phyloP scores from a whole-genome alignment of 1,140 invertebrate species.

The Drosophila repletoides region DNA sequence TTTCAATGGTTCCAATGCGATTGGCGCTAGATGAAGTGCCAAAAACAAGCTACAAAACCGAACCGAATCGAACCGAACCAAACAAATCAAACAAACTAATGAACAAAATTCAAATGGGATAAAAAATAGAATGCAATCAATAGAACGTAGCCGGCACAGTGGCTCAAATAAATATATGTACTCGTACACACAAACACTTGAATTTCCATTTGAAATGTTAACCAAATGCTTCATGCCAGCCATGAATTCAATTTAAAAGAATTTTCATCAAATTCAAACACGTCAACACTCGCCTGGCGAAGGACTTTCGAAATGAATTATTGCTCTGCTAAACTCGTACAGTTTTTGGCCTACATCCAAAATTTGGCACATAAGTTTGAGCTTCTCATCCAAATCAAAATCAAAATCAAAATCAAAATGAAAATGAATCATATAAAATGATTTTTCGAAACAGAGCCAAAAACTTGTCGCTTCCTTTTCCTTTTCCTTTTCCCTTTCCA shows the following conservation, averaged over 20 bases:
- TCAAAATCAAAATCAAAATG: conserved; percentile 1
- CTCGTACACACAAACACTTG: conserved; percentile 14
- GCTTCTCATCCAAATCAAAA: too few relatives aligned
- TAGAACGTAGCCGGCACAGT: conserved; percentile 12
- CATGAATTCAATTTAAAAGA: conserved; percentile 68
- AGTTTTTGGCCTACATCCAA: conserved; percentile 12
- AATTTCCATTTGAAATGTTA: conserved; percentile 60
- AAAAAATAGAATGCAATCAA: conserved; percentile 69
- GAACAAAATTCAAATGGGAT: conserved; percentile 47
- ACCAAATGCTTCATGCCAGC: conserved; percentile 53
- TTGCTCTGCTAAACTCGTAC: conserved; percentile 42
- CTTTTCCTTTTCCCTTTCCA: background rate
- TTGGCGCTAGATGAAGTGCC: conserved; percentile 31
- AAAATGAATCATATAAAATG: conserved; percentile 33
- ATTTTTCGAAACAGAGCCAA: conserved; percentile 13
- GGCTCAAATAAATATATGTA: conserved; percentile 27
- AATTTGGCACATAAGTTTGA: conserved; percentile 6
- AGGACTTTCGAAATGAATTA: conserved; percentile 65
- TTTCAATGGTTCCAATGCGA: background rate
- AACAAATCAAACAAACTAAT: conserved; percentile 52
- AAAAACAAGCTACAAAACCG: conserved; percentile 1
- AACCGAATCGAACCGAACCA: too few relatives aligned
- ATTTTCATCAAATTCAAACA: conserved; percentile 60
- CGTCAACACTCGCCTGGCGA: conserved; percentile 6
- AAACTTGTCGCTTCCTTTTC: background rate